These are phyloP conservation scores for Brachyptera putata DNA, from an alignment of 2,888 invertebrate species.

Conservation along the genomic window DNA sequence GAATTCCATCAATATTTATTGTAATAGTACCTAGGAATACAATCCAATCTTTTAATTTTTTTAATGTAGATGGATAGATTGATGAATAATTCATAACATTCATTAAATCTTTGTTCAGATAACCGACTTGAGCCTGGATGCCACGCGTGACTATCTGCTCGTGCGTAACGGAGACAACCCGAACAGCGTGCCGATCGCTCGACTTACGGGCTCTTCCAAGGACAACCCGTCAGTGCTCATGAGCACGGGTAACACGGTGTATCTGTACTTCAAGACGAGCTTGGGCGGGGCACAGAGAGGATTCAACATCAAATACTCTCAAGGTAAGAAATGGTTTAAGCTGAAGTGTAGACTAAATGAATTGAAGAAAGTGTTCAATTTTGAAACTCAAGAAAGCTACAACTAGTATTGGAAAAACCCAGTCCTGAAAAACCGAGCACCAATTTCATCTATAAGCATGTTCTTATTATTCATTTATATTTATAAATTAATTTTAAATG, in stretches of 20 bases:
- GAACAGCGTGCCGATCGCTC: conserved; percentile 76
- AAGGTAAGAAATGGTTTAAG: conserved; percentile 48
- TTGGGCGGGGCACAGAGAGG: conserved; percentile 86
- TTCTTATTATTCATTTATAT: too few relatives aligned
- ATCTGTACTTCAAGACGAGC: conserved; percentile 88
- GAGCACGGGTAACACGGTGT: conserved; percentile 83
- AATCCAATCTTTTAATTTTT: too few relatives aligned
- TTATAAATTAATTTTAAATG: not conserved
- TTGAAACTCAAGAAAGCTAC: not conserved
- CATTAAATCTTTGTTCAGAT: too few relatives aligned
- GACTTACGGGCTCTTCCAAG: conserved; percentile 72
- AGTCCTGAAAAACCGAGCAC: too few relatives aligned
- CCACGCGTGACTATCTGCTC: conserved; percentile 79
- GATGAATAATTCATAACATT: too few relatives aligned
- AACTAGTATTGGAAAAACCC: too few relatives aligned
- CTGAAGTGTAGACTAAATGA: not conserved
- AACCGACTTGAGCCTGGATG: conserved; percentile 78
- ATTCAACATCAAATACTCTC: conserved; percentile 80
- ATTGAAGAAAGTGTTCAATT: not conserved
- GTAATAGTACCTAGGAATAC: too few relatives aligned
- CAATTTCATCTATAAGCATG: too few relatives aligned
- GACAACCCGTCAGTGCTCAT: conserved; percentile 79
- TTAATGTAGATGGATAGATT: too few relatives aligned
- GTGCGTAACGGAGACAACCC: conserved; percentile 89
- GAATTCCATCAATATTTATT: too few relatives aligned